Evolutionary conservation across 2,113 vertebrate species (phyloP).

Genomic region (Uropsilus gracilis): DNA sequence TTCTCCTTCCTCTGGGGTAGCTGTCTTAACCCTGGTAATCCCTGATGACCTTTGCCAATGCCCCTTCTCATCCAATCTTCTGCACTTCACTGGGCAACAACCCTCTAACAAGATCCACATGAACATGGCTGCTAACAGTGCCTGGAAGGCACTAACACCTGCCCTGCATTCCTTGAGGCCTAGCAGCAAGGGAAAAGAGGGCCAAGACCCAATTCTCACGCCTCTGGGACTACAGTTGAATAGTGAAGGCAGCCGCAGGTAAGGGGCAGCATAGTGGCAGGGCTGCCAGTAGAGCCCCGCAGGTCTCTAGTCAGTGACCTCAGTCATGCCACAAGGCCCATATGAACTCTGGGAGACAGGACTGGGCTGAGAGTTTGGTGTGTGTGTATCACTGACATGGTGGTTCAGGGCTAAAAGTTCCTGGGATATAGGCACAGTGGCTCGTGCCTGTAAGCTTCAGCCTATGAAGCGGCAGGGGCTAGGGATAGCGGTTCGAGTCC

Average conservation of each 20-base stretch:
- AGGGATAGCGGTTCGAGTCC: too few species aligned
- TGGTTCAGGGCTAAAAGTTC: neutral
- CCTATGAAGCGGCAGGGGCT: too few species aligned
- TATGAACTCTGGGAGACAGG: neutral
- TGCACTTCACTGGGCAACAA: constrained; percentile 58
- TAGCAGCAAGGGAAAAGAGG: constrained; percentile 63
- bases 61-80: constrained; percentile 64
- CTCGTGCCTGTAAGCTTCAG: too few species aligned
- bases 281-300: neutral
- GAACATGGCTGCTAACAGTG: constrained; percentile 67
- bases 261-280: neutral
- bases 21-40: constrained; percentile 65
- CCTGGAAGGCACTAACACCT: constrained; percentile 75
- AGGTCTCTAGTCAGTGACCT: neutral
- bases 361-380: neutral
- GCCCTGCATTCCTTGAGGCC: constrained; percentile 55
- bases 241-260: neutral
- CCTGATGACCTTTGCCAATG: constrained; percentile 64
- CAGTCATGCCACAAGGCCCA: constrained; percentile 12
- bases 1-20: constrained; percentile 28
- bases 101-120: constrained; percentile 72
- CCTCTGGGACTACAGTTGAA: neutral
- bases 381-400: neutral
- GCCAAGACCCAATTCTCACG: constrained; percentile 26
- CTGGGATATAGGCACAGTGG: too few species aligned